A percentile compares a stretch with the other conserved stretches of the same genome.
Conservation (phyloP, 2,113 vertebrate genomes). For the Lophotis ruficrista region DNA sequence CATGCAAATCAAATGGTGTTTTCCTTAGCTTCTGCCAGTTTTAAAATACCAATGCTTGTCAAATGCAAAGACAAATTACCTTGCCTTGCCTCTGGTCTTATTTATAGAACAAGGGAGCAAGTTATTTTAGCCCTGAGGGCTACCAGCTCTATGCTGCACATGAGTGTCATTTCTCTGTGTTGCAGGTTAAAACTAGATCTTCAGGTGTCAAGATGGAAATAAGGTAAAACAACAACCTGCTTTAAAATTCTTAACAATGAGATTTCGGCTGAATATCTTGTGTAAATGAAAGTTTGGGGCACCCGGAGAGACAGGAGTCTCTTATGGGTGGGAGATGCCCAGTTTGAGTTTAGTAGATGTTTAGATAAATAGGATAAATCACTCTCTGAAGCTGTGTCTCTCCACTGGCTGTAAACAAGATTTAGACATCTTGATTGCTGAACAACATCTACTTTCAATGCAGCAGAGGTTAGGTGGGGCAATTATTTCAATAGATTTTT, state of each 20-base stretch:
- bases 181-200: not conserved
- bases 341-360: not conserved
- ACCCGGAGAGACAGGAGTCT: not conserved
- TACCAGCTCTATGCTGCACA: not conserved
- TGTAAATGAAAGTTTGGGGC: not conserved
- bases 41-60: constrained; percentile 11
- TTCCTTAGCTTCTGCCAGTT: constrained; percentile 7
- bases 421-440: not conserved
- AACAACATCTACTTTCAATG: not conserved
- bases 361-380: not conserved
- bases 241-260: not conserved
- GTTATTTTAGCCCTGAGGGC: not conserved
- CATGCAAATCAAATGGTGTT: constrained; percentile 55
- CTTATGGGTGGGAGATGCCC: not conserved
- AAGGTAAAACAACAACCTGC: not conserved
- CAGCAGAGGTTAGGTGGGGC: not conserved
- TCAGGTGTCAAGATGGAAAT: not conserved
- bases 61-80: constrained; percentile 38
- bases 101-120: not conserved
- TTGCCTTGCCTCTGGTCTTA: not conserved
- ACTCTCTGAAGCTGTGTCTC: not conserved
- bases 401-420: not conserved
- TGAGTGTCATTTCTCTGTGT: not conserved
- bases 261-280: not conserved
- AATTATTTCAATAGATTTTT: not conserved